Base-by-base conservation (phyloP, 2,113 vertebrate species). In the Rhea pennata region DNA sequence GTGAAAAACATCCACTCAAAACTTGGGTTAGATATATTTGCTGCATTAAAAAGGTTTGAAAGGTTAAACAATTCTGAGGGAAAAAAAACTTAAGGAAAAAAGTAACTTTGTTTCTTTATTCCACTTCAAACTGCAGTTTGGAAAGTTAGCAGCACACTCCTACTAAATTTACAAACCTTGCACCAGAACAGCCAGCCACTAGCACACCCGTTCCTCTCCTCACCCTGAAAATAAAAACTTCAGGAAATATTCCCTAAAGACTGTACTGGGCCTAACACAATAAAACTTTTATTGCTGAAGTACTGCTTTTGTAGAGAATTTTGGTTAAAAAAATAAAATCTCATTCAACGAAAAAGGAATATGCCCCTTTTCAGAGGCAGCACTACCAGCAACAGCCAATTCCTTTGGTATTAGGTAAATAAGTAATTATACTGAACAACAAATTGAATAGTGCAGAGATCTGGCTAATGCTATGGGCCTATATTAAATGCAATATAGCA, bases 61-160 rank as follows among this genome's bases (percentile, higher is more conserved):
- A 93, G 36, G 54, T 90, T 95, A 88, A 90, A 73, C 48, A 83
- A 86, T 36, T 70, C 71, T 73, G 11, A 94, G 71, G 75, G 74
- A 81, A 88, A 39, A 82, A 88, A 7, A 74, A 40, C 12, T 44
- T 82, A 21, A 58, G 73, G 31, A 76, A 72, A 72, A 67, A 85
- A 66, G 14, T n/a, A 89, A 78, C 20, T 22, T 27, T 67, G 39
- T 46, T 91, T 72, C 61, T 93, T 84, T 74, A 81, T 62, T 80
- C 88, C 29, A 69, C 13, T 69, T 61, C 54, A 84, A 61, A 2
- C 2, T 71, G 36, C 70, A 82, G 23, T 36, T 29, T 10, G 2
- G 6, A 44, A 77, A 74, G 40, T 31, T 9, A 48, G 3, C 48
- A 71, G 53, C 15, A 53, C 12, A 66, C 1, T 11, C 21, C 51